phyloP scores from a whole-genome alignment of 1,140 invertebrate species.

The Phymorhynchus buccinoides region DNA sequence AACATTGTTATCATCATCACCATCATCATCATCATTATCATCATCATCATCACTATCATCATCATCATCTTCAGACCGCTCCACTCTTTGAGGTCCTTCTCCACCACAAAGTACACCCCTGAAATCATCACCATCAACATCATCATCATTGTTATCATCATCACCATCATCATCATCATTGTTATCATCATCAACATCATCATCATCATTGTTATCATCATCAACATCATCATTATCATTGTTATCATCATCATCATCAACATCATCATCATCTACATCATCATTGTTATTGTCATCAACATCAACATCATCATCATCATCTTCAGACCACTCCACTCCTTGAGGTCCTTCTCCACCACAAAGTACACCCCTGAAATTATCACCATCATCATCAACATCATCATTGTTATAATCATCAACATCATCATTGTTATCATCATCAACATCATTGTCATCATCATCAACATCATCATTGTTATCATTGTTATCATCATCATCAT shows the following conservation, averaged over 20 bases:
- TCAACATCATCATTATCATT: background rate
- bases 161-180: background rate
- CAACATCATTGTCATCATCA: too few relatives aligned
- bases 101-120: too few relatives aligned
- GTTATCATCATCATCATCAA: background rate
- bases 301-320: too few relatives aligned
- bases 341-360: too few relatives aligned
- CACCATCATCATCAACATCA: background rate
- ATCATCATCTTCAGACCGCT: too few relatives aligned
- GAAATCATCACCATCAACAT: background rate
- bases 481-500: too few relatives aligned
- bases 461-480: conserved; percentile 8
- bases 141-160: background rate
- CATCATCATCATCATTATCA: background rate
- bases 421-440: conserved; percentile 2
- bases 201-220: background rate
- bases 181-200: background rate
- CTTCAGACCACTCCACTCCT: too few relatives aligned
- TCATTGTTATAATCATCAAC: background rate
- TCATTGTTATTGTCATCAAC: too few relatives aligned
- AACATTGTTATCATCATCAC: too few relatives aligned
- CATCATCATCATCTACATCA: background rate
- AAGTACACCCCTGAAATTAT: too few relatives aligned
- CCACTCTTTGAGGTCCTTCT: too few relatives aligned
- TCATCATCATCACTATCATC: background rate